Conservation (phyloP, 1,140 invertebrate species). For the Leptinotarsa lineolata region DNA sequence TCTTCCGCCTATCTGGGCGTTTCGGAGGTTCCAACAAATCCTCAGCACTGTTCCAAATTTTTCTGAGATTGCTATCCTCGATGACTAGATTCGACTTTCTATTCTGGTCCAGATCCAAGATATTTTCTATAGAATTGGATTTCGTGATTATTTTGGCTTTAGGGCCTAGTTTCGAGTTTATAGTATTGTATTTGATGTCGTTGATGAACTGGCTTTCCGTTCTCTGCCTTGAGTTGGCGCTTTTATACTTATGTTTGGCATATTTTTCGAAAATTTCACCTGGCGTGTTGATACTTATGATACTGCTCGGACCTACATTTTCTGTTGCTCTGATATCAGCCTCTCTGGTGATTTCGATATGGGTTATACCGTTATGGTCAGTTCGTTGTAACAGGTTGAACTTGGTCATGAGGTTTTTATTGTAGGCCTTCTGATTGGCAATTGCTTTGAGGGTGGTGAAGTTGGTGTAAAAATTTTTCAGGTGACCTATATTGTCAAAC, state of each 20-base stretch:
- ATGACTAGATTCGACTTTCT: slow-evolving; percentile 42
- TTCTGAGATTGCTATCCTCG: slow-evolving; percentile 41
- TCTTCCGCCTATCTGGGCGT: slow-evolving; percentile 48
- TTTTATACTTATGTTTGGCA: slow-evolving; percentile 22
- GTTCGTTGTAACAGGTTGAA: slow-evolving; percentile 56
- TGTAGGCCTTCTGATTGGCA: slow-evolving; percentile 50
- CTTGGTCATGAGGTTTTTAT: slow-evolving; percentile 38
- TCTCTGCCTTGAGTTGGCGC: slow-evolving; percentile 39
- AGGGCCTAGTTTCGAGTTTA: slow-evolving; percentile 30
- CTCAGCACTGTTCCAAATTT: slow-evolving; percentile 52
- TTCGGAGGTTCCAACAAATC: slow-evolving; percentile 48
- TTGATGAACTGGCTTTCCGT: slow-evolving; percentile 39
- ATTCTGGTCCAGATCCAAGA: slow-evolving; percentile 37
- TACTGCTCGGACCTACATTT: slow-evolving; percentile 40
- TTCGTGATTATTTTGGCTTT: slow-evolving; percentile 34
- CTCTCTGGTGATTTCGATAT: slow-evolving; percentile 54
- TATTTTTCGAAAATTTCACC: slow-evolving; percentile 35
- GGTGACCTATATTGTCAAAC: slow-evolving; percentile 48
- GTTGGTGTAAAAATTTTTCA: slow-evolving; percentile 51
- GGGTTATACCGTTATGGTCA: slow-evolving; percentile 56
- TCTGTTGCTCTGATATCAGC: slow-evolving; percentile 28
- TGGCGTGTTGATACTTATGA: slow-evolving; percentile 52
- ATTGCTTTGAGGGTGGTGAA: slow-evolving; percentile 54
- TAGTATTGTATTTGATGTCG: slow-evolving; percentile 33
- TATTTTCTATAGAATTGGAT: slow-evolving; percentile 43